phyloP scores from a whole-genome alignment of 1,140 invertebrate species.

The Hypsibius dujardini region DNA sequence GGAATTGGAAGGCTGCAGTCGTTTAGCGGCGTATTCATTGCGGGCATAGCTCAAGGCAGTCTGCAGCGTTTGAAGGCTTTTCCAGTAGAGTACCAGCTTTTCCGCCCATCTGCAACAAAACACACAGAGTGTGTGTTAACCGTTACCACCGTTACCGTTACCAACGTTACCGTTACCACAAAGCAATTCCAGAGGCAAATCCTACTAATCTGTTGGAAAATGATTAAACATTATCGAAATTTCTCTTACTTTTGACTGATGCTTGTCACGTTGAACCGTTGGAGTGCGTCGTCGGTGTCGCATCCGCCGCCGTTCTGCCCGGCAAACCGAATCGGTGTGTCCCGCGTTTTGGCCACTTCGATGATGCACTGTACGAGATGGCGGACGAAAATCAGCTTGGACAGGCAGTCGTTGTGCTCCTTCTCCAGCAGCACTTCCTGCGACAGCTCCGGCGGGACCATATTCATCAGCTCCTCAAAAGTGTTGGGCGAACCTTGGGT shows the following conservation, averaged over 20 bases:
- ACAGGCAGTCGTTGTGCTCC: conserved; percentile 79
- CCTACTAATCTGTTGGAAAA: too few relatives aligned
- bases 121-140: too few relatives aligned
- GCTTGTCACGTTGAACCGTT: conserved; percentile 22
- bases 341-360: conserved; percentile 57
- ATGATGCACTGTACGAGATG: conserved; percentile 74
- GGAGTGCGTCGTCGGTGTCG: conserved; percentile 24
- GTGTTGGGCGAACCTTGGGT: conserved; percentile 43
- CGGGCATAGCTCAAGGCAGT: conserved; percentile 75
- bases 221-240: background rate
- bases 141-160: too few relatives aligned
- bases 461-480: conserved; percentile 48
- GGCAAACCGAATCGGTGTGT: conserved; percentile 39
- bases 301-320: conserved; percentile 27
- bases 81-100: conserved; percentile 71
- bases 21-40: conserved; percentile 58
- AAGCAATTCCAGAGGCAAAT: too few relatives aligned
- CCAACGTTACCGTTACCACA: too few relatives aligned
- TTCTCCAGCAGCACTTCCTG: conserved; percentile 85
- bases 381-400: conserved; percentile 77
- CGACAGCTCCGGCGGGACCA: conserved; percentile 70
- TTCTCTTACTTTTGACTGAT: conserved; percentile 17
- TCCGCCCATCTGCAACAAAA: conserved; percentile 45
- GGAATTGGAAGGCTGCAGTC: conserved; percentile 66
- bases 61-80: conserved; percentile 73